phyloP scores from a whole-genome alignment of 2,888 invertebrate genomes.

The Pemphredon lugubris region DNA sequence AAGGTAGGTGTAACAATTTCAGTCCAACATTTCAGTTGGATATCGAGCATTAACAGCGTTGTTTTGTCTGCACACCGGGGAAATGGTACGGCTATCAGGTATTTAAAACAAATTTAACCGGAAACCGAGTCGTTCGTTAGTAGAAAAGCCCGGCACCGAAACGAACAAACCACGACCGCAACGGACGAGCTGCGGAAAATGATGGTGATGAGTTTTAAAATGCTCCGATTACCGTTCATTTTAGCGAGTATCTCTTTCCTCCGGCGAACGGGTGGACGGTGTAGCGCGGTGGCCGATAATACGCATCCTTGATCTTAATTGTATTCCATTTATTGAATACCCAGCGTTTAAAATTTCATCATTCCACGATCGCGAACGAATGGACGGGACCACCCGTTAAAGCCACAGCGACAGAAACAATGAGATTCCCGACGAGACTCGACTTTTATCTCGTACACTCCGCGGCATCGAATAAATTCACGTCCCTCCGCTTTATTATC shows the following conservation, averaged over 20 bases:
- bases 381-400: too few species aligned
- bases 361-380: too few species aligned
- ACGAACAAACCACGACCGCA: conserved; percentile 53
- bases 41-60: conserved; percentile 47
- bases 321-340: too few species aligned
- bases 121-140: conserved; percentile 57
- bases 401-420: too few species aligned
- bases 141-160: conserved; percentile 41
- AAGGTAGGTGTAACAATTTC: too few species aligned
- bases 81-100: conserved; percentile 52
- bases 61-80: conserved; percentile 33
- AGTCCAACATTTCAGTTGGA: too few species aligned
- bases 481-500: too few species aligned
- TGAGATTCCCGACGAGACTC: too few species aligned
- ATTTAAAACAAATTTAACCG: conserved; percentile 66
- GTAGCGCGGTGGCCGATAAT: neutral
- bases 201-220: conserved; percentile 72
- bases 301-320: too few species aligned
- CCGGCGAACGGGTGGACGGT: neutral
- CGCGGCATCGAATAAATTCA: too few species aligned
- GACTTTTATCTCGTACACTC: too few species aligned
- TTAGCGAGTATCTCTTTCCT: conserved; percentile 32
- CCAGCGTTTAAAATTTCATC: too few species aligned
- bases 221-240: conserved; percentile 66
- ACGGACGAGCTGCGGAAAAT: conserved; percentile 58